Percentiles rank a stretch among this genome's conserved stretches.
Evolutionary conservation across 2,113 vertebrate species (phyloP).

Genomic region (Cynopterus brachyotis): DNA sequence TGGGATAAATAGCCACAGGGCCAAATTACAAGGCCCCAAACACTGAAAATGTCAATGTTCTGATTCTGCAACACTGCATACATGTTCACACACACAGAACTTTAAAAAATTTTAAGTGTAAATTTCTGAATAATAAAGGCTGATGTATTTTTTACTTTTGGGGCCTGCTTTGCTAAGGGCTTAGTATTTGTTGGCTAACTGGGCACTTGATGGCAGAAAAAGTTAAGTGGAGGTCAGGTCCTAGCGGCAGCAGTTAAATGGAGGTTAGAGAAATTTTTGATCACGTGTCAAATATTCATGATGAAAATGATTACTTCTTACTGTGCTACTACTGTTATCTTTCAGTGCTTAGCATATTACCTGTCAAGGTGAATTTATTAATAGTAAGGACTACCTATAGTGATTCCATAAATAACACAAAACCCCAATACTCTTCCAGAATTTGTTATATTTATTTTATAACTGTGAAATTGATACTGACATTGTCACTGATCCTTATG

Average conservation of each 20-base stretch:
- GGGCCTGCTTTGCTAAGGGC: not conserved
- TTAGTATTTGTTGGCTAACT: not conserved
- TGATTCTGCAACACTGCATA: not conserved
- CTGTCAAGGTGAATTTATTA: not conserved
- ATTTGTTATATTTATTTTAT: conserved; percentile 61
- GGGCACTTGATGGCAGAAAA: not conserved
- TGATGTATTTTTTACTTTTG: not conserved
- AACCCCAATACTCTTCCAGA: conserved; percentile 44
- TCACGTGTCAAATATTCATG: not conserved
- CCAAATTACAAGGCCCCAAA: not conserved
- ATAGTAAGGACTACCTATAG: not conserved
- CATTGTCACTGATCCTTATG: conserved; percentile 13
- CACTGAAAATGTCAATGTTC: not conserved
- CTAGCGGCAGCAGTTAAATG: not conserved
- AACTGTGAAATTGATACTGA: conserved; percentile 46
- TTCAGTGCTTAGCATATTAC: not conserved
- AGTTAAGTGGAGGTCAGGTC: not conserved
- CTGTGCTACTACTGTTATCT: not conserved
- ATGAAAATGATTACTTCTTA: not conserved
- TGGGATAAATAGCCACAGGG: not conserved
- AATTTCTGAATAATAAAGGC: not conserved
- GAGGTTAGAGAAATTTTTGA: not conserved
- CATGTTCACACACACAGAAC: not conserved
- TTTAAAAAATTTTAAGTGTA: not conserved
- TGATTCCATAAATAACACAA: conserved; percentile 46